Evolutionary conservation across 2,797 vertebrate genomes (phyloP).

Genomic region (Accipiter badius): DNA sequence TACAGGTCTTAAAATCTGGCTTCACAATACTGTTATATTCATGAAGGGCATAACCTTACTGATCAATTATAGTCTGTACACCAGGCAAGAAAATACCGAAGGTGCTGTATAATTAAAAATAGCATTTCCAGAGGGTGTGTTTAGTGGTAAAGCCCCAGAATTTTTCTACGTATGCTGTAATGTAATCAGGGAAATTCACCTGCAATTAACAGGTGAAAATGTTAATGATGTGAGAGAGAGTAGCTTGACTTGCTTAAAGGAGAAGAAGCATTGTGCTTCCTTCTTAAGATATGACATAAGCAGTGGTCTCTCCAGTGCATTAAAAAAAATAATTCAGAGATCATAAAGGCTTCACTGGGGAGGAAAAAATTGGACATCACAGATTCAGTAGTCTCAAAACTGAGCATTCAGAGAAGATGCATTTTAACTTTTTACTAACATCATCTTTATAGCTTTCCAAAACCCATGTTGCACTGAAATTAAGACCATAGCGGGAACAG

Average conservation of each 20-base stretch:
- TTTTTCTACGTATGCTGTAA: background rate
- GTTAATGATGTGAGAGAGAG: background rate
- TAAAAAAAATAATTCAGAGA: background rate
- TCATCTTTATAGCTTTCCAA: background rate
- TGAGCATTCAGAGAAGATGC: background rate
- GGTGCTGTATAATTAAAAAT: background rate
- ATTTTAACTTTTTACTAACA: background rate
- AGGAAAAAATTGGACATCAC: background rate
- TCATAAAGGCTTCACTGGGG: background rate
- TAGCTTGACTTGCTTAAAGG: background rate
- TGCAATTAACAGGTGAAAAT: background rate
- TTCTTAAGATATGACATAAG: background rate
- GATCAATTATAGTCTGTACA: background rate
- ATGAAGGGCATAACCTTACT: background rate
- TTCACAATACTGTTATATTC: background rate
- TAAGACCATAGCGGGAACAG: background rate
- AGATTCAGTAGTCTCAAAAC: background rate
- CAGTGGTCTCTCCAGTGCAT: background rate
- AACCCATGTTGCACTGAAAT: background rate
- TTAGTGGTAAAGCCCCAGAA: background rate
- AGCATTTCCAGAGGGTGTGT: background rate
- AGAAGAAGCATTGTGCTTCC: background rate
- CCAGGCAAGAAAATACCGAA: background rate
- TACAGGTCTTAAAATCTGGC: background rate
- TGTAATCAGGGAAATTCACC: background rate